These are phyloP conservation scores for Suricata suricatta DNA, from an alignment of 2,113 vertebrate species.

Conservation along the genomic window DNA sequence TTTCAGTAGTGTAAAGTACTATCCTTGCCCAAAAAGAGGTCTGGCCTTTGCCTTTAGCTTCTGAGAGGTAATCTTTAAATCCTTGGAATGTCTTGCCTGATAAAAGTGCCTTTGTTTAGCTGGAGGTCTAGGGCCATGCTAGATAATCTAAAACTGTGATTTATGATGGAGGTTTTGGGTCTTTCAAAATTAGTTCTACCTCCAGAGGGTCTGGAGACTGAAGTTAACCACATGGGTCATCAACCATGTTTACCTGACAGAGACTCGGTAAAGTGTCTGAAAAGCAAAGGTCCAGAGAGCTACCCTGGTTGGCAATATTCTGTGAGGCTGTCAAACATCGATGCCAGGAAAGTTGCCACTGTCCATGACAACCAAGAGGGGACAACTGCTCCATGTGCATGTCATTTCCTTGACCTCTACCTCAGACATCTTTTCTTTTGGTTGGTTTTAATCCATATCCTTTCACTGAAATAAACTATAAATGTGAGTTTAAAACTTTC, in stretches of 20 bases:
- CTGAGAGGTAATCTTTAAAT: not conserved
- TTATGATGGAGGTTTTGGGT: not conserved
- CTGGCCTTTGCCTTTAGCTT: not conserved
- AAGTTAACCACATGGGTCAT: not conserved
- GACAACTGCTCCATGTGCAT: not conserved
- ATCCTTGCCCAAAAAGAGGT: not conserved
- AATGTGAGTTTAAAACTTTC: not conserved
- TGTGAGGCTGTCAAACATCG: not conserved
- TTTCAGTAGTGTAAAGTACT: not conserved
- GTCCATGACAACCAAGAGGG: not conserved
- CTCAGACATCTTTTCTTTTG: not conserved
- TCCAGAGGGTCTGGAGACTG: not conserved
- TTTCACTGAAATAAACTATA: not conserved
- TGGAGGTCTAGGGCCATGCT: fast-evolving
- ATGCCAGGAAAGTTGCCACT: not conserved
- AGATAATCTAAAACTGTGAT: not conserved
- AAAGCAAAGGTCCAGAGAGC: not conserved
- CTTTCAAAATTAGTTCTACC: not conserved
- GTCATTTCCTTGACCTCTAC: not conserved
- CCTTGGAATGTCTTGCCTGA: not conserved
- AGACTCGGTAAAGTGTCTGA: not conserved
- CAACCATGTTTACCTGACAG: not conserved
- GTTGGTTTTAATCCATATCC: not conserved
- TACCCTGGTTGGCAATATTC: not conserved
- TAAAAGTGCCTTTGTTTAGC: not conserved